Evolutionary conservation across 2,797 vertebrate species (phyloP), one percentile per base, ranked within the genome.

Genomic region (Sebastes oblongus): DNA sequence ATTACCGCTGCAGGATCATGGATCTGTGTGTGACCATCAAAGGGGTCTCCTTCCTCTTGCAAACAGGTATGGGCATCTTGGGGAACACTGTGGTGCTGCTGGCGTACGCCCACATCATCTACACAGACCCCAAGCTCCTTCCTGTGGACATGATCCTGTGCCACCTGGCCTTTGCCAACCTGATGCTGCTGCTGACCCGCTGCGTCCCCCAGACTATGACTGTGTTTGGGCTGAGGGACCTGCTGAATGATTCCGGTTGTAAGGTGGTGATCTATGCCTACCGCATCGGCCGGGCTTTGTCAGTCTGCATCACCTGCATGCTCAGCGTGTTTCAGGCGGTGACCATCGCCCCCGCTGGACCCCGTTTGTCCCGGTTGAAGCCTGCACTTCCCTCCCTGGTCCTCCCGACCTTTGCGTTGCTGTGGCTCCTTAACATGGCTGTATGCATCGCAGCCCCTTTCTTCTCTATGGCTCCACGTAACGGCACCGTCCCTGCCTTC

Each of bases 21-120:
- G 96, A 97, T 86, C 94, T 97, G 25, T 96, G 96, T 82, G 82
- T 96, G 75, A 91, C 95, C 85, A 96, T 97, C 91, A 96, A 96
- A 91, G 96, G 96, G 2, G 94, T 96, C n/a, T 96, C 95, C 79
- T 96, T 96, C 92, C 93, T 96, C 72, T 73, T 97, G 86, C 96
- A 96, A 84, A 94, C 96, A 25, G 94, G 94, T 27, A 27, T 96
- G 72, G 96, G 96, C 66, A 90, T 95, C 79, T 71, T 96, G 58
- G 95, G 94, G 29, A 97, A 96, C 84, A 2, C 72, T 0, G 75
- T 93, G 72, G 95, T 97, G 61, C 92, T 96, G 79, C 58, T 95
- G 78, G 94, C 92, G 0, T 96, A 96, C 3, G n/a, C 54, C 24
- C 85, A 91, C 60, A 93, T 96, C 0, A 66, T 93, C 16, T 92